phyloP scores from a whole-genome alignment of 2,797 vertebrate genomes.

The Megalops cyprinoides region DNA sequence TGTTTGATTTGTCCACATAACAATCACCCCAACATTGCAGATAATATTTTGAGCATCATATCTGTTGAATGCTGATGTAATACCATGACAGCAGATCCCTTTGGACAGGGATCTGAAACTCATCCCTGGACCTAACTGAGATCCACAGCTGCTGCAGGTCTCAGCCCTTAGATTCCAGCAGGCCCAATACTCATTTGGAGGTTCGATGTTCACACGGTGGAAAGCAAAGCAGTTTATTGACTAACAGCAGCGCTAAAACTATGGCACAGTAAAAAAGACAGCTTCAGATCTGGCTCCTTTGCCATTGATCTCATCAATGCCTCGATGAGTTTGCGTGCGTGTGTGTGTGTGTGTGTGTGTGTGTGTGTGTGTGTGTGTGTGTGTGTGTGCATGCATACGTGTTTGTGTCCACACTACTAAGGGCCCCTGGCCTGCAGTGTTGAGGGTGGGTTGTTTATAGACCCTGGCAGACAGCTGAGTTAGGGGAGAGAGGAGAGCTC shows the following conservation, averaged over 20 bases:
- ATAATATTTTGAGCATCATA: neutral
- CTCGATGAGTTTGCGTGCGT: constrained; percentile 13
- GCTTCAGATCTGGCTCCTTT: neutral
- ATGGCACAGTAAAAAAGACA: too few species aligned
- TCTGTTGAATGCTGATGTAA: neutral
- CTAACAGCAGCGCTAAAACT: neutral
- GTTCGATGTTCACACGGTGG: neutral
- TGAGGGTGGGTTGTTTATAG: too few species aligned
- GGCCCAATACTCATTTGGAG: neutral
- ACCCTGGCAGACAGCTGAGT: neutral
- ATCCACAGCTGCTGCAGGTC: neutral
- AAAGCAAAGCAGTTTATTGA: neutral
- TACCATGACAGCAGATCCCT: neutral
- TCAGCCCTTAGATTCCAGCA: neutral
- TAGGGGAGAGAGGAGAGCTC: neutral
- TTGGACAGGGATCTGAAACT: neutral
- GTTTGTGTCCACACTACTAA: too few species aligned
- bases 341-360: neutral
- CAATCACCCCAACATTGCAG: too few species aligned
- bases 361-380: constrained; percentile 16
- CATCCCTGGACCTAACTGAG: neutral
- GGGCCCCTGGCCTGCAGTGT: too few species aligned
- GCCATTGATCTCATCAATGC: neutral
- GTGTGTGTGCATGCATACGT: too few species aligned
- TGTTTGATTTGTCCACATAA: too few species aligned